Evolutionary conservation across 35 echinoderm and acorn worm species (phyloP).

Genomic region (Ophiothrix spiculata): DNA sequence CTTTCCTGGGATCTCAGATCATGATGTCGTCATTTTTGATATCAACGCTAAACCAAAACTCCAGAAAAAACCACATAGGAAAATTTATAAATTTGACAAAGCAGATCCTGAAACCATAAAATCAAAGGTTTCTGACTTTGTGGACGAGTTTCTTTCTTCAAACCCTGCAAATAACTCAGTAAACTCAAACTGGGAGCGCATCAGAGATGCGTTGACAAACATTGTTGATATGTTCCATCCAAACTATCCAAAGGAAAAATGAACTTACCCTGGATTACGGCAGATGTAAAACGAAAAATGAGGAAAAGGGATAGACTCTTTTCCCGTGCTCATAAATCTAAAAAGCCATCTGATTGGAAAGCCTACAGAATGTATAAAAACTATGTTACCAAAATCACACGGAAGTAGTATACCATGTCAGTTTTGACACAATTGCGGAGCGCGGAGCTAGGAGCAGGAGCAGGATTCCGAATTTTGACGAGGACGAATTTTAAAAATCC

Average conservation of each 20-base stretch:
- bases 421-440: no score
- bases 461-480: no score
- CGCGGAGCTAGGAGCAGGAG: no score
- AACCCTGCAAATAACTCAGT: constrained; percentile 41
- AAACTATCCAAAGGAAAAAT: constrained; percentile 24
- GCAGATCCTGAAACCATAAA: not conserved
- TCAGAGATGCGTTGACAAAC: constrained; percentile 2
- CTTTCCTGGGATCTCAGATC: constrained; percentile 50
- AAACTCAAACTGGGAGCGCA: constrained; percentile 35
- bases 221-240: constrained; percentile 31
- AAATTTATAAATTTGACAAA: constrained; percentile 40
- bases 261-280: constrained; percentile 36
- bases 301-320: constrained; percentile 43
- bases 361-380: not conserved
- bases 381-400: not conserved
- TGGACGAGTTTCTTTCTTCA: constrained; percentile 19
- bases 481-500: no score
- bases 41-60: constrained; percentile 37
- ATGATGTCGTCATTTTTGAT: constrained; percentile 19
- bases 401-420: no score
- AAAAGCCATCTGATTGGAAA: constrained; percentile 7
- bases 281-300: constrained; percentile 38
- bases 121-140: constrained; percentile 3
- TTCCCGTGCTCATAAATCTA: constrained; percentile 12
- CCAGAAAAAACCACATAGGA: constrained; percentile 4